Conservation (phyloP, 2,888 invertebrate genomes). For the Hybos culiciformis region DNA sequence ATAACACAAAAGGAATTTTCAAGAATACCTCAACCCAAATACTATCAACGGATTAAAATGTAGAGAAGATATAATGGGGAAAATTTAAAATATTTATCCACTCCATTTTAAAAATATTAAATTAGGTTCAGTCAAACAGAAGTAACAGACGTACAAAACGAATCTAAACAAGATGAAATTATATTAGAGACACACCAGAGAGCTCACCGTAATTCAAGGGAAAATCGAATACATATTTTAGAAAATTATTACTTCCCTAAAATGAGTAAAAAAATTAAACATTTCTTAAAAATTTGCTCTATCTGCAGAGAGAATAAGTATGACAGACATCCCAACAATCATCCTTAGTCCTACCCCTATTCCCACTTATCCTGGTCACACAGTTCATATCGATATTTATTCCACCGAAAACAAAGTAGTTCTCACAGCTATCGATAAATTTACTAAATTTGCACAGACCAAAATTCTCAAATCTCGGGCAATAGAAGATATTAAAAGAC, state of each 20-base stretch:
- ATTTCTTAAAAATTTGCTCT: conserved; percentile 1
- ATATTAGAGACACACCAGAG: too few species aligned
- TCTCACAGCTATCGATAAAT: conserved; percentile 12
- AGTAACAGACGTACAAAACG: too few species aligned
- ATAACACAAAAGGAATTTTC: background rate
- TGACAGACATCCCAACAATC: conserved; percentile 4
- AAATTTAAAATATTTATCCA: conserved; percentile 1
- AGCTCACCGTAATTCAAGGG: conserved; percentile 2
- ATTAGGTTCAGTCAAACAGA: too few species aligned
- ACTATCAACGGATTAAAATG: conserved; percentile 4
- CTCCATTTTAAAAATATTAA: too few species aligned
- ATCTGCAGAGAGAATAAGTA: background rate
- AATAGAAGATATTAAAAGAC: conserved; percentile 9
- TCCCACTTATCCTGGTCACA: background rate
- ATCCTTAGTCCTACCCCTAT: conserved; percentile 1
- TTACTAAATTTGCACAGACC: conserved; percentile 10
- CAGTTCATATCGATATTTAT: conserved; percentile 1
- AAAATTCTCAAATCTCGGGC: conserved; percentile 6
- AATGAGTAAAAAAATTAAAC: conserved; percentile 5
- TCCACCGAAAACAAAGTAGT: conserved; percentile 1
- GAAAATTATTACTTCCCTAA: conserved; percentile 6
- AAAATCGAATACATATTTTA: background rate
- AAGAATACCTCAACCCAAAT: background rate
- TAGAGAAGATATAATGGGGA: conserved; percentile 6
- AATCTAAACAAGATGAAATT: conserved; percentile 1